Conservation (phyloP, 2,113 vertebrate genomes). For the Nannobrachium achirus region DNA sequence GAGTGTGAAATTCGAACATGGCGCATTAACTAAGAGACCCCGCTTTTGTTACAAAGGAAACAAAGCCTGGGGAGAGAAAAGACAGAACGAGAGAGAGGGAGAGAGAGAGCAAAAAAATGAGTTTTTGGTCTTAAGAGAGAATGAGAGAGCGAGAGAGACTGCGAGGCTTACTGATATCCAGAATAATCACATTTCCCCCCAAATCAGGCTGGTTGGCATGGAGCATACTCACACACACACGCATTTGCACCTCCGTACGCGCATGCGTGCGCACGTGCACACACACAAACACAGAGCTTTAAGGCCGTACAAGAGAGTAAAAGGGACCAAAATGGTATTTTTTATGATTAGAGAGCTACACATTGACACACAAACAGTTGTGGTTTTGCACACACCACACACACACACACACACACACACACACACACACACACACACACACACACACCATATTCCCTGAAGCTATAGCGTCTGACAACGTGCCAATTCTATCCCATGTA, state of each 20-base stretch:
- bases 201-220: slow-evolving; percentile 69
- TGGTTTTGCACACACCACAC: slow-evolving; percentile 19
- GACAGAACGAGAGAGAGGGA: slow-evolving; percentile 37
- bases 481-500: slow-evolving; percentile 53
- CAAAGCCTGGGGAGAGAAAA: slow-evolving; percentile 68
- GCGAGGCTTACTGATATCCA: slow-evolving; percentile 73
- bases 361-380: no score
- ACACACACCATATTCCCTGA: slow-evolving; percentile 27
- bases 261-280: no score
- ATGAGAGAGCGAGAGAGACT: slow-evolving; percentile 32
- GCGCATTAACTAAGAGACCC: slow-evolving; percentile 77
- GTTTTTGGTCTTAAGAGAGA: slow-evolving; percentile 26
- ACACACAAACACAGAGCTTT: no score
- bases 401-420: slow-evolving; percentile 40
- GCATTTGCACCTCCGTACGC: slow-evolving; percentile 43
- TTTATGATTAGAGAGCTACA: no score
- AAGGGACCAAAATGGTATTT: no score
- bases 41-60: slow-evolving; percentile 78
- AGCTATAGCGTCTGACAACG: slow-evolving; percentile 37
- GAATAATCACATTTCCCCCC: slow-evolving; percentile 76
- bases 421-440: slow-evolving; percentile 43
- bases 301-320: no score
- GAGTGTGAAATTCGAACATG: slow-evolving; percentile 82
- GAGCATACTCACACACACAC: slow-evolving; percentile 34
- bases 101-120: not conserved